Base-by-base conservation (phyloP, 2,113 vertebrate genomes). In the Natator depressus region DNA sequence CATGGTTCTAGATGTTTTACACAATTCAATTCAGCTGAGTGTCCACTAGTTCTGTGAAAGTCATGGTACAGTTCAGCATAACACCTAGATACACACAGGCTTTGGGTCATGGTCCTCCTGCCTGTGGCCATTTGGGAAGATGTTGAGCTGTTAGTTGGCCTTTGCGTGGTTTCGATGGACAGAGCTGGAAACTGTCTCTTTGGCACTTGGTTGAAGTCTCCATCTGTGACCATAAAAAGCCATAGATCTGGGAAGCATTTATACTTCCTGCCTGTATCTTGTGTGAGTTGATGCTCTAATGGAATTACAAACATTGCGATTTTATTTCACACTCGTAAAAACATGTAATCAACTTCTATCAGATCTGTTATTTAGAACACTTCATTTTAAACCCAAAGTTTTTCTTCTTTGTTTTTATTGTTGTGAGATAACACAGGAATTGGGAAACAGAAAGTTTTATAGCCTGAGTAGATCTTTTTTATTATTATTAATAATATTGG, bases 361-460 rank as follows among this genome's bases (percentile, higher is more conserved):
- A 9, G 19, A 54, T 22, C 24, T 54, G 51, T 29, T 50, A 1
- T 1, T 29, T 57, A 3, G 0, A 14, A 4, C 8, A 50, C 35
- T 89, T 72, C 27, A 29, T 22, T 47, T 22, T 25, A 80, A 69
- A 87, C 42, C 35, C 72, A 9, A 3, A 0, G 78, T 72, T 35
- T 19, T 88, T 85, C 81, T 57, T 5, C 2, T 38, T 82, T 50
- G 54, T 20, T 55, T 79, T 65, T 90, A 0, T 9, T 54, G 59
- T 42, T 5, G 69, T 88, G 79, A 72, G 92, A 88, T 89, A 91
- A 84, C 0, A 0, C 50, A 76, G 72, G 49, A 49, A 72, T 1
- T 88, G 87, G 78, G 85, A 17, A 62, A 55, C 86, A 57, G 50
- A 85, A 35, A 6, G 47, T 46, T 89, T 93, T 5, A 3, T 57